Percentiles rank a stretch among this genome's conserved stretches.
Evolutionary conservation across 2,888 invertebrate genomes (phyloP).

Genomic region (Zaprionus bogoriensis): DNA sequence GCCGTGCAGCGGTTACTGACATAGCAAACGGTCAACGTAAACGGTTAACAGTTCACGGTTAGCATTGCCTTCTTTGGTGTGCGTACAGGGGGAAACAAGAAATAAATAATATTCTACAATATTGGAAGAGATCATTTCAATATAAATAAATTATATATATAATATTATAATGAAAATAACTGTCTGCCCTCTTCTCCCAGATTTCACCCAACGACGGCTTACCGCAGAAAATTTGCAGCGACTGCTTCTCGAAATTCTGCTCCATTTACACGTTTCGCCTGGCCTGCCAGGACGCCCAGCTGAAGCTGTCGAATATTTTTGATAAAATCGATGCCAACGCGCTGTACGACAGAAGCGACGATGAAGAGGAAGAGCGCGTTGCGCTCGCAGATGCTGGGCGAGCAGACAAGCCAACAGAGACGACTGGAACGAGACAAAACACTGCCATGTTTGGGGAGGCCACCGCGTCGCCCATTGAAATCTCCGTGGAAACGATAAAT

Average conservation of each 20-base stretch:
- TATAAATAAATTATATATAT: no score
- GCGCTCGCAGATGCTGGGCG: neutral
- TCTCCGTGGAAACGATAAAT: constrained; percentile 43
- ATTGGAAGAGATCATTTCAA: no score
- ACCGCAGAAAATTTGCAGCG: constrained; percentile 79
- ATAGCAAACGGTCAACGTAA: no score
- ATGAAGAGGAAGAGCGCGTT: constrained; percentile 14
- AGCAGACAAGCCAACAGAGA: constrained; percentile 20
- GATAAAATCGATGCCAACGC: constrained; percentile 78
- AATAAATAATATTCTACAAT: no score
- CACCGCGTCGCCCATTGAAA: constrained; percentile 37
- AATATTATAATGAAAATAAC: neutral
- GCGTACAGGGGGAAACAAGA: no score
- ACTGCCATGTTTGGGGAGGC: constrained; percentile 65
- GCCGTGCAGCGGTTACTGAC: neutral
- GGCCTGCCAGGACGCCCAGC: constrained; percentile 76
- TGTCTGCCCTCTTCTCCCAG: constrained; percentile 33
- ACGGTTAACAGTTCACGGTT: neutral
- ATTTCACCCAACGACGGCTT: constrained; percentile 77
- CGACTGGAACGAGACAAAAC: constrained; percentile 36
- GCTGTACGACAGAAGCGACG: constrained; percentile 57
- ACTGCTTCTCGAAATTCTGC: constrained; percentile 79
- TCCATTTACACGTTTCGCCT: constrained; percentile 72
- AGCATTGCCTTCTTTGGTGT: no score
- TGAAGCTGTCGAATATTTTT: constrained; percentile 73